phyloP scores from a whole-genome alignment of 2,888 invertebrate genomes.

The Idaea straminata region DNA sequence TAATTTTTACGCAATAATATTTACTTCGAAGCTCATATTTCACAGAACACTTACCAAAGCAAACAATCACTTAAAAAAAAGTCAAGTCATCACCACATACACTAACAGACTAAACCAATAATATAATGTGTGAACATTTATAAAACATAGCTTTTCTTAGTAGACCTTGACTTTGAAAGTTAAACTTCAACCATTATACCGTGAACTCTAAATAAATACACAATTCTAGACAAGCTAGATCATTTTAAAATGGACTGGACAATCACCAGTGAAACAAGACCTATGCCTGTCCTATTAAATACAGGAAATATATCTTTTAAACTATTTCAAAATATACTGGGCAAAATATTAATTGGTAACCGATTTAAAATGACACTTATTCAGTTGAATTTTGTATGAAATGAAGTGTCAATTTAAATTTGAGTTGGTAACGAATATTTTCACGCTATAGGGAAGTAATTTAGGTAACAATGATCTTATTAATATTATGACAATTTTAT shows the following conservation, averaged over 20 bases:
- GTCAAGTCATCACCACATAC: slow-evolving; percentile 37
- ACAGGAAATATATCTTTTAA: slow-evolving; percentile 7
- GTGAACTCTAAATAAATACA: slow-evolving; percentile 17
- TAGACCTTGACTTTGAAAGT: slow-evolving; percentile 49
- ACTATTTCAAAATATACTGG: slow-evolving; percentile 17
- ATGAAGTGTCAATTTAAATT: slow-evolving; percentile 18
- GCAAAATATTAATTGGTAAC: slow-evolving; percentile 5
- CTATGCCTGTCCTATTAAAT: slow-evolving; percentile 12
- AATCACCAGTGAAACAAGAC: slow-evolving; percentile 19
- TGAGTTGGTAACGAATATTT: slow-evolving; percentile 27
- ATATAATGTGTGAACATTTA: slow-evolving; percentile 38
- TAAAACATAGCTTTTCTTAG: slow-evolving; percentile 42
- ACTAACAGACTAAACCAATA: slow-evolving; percentile 46
- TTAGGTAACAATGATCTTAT: slow-evolving; percentile 34
- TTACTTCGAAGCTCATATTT: not conserved
- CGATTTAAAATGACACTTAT: slow-evolving; percentile 14
- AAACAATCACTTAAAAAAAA: slow-evolving; percentile 10
- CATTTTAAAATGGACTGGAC: slow-evolving; percentile 14
- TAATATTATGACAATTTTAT: slow-evolving; percentile 26
- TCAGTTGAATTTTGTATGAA: not conserved
- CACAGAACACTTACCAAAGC: slow-evolving; percentile 30
- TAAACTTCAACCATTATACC: slow-evolving; percentile 24
- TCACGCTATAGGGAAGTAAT: slow-evolving; percentile 46
- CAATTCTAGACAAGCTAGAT: slow-evolving; percentile 11
- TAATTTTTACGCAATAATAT: not conserved